Evolutionary conservation across 1,140 invertebrate genomes (phyloP), one percentile per base, ranked within the genome.

Genomic region (Dreissena rostriformis): DNA sequence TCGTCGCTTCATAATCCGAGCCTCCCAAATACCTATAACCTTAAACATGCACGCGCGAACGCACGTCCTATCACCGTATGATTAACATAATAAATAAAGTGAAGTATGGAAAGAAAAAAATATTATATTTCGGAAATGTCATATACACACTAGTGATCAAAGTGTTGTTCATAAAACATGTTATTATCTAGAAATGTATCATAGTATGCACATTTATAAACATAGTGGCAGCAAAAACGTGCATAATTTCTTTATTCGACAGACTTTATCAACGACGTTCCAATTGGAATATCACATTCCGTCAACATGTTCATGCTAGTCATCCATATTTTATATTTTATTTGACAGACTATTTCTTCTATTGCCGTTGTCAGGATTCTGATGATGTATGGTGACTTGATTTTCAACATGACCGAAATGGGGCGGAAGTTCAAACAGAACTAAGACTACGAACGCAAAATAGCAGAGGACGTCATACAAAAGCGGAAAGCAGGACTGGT

Each of bases 401-500:
- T 85, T 2, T 85, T 73, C 39, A 65, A 79, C 22, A 17, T 85
- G 63, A 79, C 83, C 55, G 17, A 75, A 12, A 67, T 53, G 61
- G 83, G 83, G n/a, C 57, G 75, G 8, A 29, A 65, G 11, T 85
- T 85, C 51, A 79, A 74, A 29, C 72, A 73, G 28, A 15, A 79
- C 29, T 85, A 76, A 24, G 83, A 79, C 22, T 85, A 70, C 57
- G 82, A 78, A 24, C 82, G 78, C 53, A 52, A 49, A 12, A 68
- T 84, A 10, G 82, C 82, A 15, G 82, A 84, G 26, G 75, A 79
- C 17, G 67, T 84, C 17, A 84, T 84, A 17, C 22, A 65, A 11
- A 72, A 73, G 26, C 57, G 82, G 26, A 63, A 73, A 24, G 26
- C 49, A 71, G 14, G 28, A n/a, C 29, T 84, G 61, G 82, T 84